A percentile compares a stretch with the other conserved stretches of the same genome.
Conservation (phyloP, 2,888 invertebrate species). For the Melanostoma mellinum region DNA sequence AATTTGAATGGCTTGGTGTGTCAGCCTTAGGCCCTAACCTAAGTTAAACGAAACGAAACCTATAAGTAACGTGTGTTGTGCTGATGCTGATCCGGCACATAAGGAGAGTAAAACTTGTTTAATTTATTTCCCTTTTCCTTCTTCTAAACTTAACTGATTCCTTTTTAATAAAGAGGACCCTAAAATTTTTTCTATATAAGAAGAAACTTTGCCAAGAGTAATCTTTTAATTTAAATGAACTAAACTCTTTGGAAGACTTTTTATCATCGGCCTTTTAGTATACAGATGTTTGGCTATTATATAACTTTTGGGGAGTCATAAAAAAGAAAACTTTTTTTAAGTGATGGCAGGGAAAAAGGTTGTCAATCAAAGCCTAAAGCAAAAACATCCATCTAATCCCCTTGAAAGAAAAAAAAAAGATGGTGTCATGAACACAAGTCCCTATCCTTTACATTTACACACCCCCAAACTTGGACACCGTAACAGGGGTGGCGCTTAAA, state of each 20-base stretch:
- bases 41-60: background rate
- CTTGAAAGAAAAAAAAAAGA: constrained; percentile 14
- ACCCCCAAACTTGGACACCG: constrained; percentile 32
- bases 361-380: constrained; percentile 53
- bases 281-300: background rate
- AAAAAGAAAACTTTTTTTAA: no score
- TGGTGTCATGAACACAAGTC: constrained; percentile 61
- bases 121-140: no score
- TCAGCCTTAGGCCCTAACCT: constrained; percentile 16
- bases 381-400: constrained; percentile 57
- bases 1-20: constrained; percentile 32
- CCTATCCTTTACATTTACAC: constrained; percentile 9
- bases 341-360: constrained; percentile 20
- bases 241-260: constrained; percentile 31
- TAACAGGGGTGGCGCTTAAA: constrained; percentile 47
- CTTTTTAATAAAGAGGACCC: no score
- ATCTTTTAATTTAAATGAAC: constrained; percentile 48
- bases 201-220: background rate
- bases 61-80: no score
- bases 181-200: no score
- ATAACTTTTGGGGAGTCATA: constrained; percentile 34
- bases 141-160: no score
- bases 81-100: no score
- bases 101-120: no score
- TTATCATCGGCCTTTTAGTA: no score